phyloP scores from a whole-genome alignment of 2,797 vertebrate species.

The Takifugu ocellatus region DNA sequence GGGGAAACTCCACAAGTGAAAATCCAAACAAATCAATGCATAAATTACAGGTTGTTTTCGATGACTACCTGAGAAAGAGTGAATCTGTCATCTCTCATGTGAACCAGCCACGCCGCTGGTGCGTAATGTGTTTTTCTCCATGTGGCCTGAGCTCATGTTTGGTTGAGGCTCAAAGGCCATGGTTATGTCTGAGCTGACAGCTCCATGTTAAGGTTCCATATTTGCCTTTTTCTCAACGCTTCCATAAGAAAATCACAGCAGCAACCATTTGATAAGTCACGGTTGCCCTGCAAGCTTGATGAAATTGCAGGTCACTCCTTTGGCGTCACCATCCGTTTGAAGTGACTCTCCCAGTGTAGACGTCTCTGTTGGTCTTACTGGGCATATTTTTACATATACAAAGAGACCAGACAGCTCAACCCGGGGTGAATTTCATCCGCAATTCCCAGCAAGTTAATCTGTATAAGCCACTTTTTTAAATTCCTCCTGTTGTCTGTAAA shows the following conservation, averaged over 20 bases:
- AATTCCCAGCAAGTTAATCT: constrained; percentile 18
- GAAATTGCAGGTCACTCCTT: constrained; percentile 19
- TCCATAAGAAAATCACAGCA: constrained; percentile 24
- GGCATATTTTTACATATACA: not conserved
- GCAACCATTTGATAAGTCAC: constrained; percentile 27
- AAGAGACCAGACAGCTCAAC: constrained; percentile 4
- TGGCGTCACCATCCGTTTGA: not conserved
- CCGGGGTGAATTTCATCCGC: constrained; percentile 17
- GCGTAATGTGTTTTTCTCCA: constrained; percentile 55
- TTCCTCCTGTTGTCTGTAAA: constrained; percentile 12
- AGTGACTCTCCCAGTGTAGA: no score
- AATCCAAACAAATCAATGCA: constrained; percentile 43
- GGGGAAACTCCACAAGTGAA: constrained; percentile 46
- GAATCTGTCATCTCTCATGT: constrained; percentile 27
- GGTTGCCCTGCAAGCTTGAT: constrained; percentile 16
- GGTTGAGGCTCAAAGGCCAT: constrained; percentile 50
- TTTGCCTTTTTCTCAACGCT: constrained; percentile 15
- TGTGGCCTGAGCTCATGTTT: constrained; percentile 54
- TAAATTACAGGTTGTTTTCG: constrained; percentile 46
- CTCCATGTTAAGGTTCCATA: constrained; percentile 6
- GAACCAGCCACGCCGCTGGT: constrained; percentile 27
- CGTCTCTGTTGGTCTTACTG: no score
- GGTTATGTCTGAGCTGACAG: constrained; percentile 39
- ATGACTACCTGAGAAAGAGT: constrained; percentile 47
- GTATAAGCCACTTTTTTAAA: constrained; percentile 13